Percentiles rank a stretch among this genome's conserved stretches.
Conservation (phyloP, 2,888 invertebrate species). For the Papilio elwesi region DNA sequence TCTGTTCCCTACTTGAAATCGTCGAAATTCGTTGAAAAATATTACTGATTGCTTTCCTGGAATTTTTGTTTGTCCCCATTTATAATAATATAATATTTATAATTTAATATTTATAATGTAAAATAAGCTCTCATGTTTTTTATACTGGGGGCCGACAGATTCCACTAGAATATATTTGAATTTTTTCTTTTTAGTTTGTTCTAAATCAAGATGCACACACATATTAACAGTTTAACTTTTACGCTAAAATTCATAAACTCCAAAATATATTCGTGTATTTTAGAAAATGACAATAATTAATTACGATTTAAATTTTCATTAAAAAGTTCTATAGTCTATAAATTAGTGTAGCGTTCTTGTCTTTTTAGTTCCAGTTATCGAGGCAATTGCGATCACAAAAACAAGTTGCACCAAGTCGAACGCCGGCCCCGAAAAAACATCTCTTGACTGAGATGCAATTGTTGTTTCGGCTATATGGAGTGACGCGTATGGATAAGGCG, state of each 20-base stretch:
- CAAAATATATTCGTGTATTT: no score
- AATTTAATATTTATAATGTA: no score
- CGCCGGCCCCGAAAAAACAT: constrained; percentile 2
- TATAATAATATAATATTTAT: no score
- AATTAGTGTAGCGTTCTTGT: not conserved
- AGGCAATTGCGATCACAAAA: constrained; percentile 7
- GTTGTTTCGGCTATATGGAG: constrained; percentile 16
- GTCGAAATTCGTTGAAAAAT: not conserved
- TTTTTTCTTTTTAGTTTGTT: no score
- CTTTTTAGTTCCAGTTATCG: constrained; percentile 16
- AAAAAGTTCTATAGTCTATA: constrained; percentile 14
- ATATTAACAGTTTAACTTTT: no score
- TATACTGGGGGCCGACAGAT: no score
- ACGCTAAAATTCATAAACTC: no score
- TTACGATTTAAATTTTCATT: not conserved
- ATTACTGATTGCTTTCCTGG: constrained; percentile 2
- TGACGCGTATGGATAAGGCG: constrained; percentile 15
- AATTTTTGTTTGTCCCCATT: not conserved
- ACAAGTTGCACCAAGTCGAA: constrained; percentile 9
- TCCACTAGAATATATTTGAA: no score
- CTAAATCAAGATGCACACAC: no score
- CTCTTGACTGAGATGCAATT: constrained; percentile 15
- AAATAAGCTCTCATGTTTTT: no score
- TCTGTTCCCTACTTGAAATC: constrained; percentile 1
- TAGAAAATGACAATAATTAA: no score